Evolutionary conservation across 23 tunicate genomes (phyloP).

Genomic region (Aplidium turbinatum): DNA sequence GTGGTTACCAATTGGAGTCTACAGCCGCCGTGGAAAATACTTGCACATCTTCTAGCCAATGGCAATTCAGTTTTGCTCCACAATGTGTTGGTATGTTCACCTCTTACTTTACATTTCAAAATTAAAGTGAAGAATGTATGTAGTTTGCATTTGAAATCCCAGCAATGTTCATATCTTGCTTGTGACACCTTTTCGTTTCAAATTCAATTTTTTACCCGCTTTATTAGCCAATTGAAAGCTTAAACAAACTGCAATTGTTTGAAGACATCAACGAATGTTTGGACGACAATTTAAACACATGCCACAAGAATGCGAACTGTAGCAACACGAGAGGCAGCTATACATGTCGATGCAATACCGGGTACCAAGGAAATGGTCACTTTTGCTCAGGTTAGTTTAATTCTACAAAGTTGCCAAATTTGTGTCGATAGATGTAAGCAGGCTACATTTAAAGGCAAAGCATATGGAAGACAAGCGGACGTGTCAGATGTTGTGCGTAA

Average conservation of each 20-base stretch:
- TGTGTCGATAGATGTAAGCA: too few species aligned
- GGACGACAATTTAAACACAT: not conserved
- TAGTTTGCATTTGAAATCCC: too few species aligned
- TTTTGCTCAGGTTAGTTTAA: not conserved
- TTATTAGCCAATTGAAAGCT: not conserved
- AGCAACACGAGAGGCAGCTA: slow-evolving; percentile 7
- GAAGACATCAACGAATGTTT: slow-evolving; percentile 33
- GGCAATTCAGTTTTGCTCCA: not conserved
- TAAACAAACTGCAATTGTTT: not conserved
- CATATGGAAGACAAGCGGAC: too few species aligned
- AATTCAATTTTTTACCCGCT: not conserved
- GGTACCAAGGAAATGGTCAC: slow-evolving; percentile 9
- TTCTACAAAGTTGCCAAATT: too few species aligned
- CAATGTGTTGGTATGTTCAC: slow-evolving; percentile 7
- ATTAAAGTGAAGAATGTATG: too few species aligned
- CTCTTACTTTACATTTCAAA: not conserved
- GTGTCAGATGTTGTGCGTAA: too few species aligned
- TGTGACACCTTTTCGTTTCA: too few species aligned
- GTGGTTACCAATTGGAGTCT: slow-evolving; percentile 5
- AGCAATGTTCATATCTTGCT: too few species aligned
- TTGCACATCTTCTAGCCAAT: slow-evolving; percentile 3
- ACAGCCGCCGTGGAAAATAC: not conserved
- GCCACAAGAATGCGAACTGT: slow-evolving; percentile 10
- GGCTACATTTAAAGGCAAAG: too few species aligned
- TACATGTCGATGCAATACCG: slow-evolving; percentile 7